Base-by-base conservation (phyloP, 2,888 invertebrate species). In the Spicauda simplicius region DNA sequence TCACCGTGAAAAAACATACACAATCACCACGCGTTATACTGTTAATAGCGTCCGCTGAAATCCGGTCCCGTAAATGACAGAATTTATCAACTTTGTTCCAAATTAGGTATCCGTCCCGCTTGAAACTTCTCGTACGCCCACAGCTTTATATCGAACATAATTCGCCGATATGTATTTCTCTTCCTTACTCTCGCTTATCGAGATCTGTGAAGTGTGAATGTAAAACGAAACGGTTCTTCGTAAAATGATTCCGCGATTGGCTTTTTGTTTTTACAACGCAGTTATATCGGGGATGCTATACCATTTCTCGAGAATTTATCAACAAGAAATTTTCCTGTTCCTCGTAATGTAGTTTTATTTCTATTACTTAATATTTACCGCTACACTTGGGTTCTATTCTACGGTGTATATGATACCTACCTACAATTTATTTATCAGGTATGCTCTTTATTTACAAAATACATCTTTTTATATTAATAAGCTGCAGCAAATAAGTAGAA, bases 161-260 rank as follows among this genome's bases (percentile, higher is more conserved):
- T 87, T 86, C 84, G 81, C 82, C 80, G 75, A 83, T 80, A 77
- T 76, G 50, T 50, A 50, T 50, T 18, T 75, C 74, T 71, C 72
- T 74, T 76, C 74, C 75, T 78, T 75, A 76, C 71, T 78, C 82
- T 80, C 76, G 78, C 78, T 83, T 85, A 86, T 87, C 88, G 78
- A 81, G 84, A 88, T 87, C 78, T 79, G 72, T 79, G 82, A 82
- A 78, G 85, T 84, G 84, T 85, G 83, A 88, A 88, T 87, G 81
- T 82, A 79, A 84, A 86, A 74, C 76, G 73, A 77, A 78, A 79
- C 77, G 73, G 72, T 84, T 85, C 81, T 77, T 77, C 75, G 80
- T 81, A 78, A 80, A 72, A 73, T 71, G 73, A 76, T 78, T 74
- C 72, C 73, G 74, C 75, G 72, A 66, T 78, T 65, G 70, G 76